These are phyloP conservation scores for Azorinus chamasolen DNA, from an alignment of 2,888 invertebrate species.

Conservation along the genomic window DNA sequence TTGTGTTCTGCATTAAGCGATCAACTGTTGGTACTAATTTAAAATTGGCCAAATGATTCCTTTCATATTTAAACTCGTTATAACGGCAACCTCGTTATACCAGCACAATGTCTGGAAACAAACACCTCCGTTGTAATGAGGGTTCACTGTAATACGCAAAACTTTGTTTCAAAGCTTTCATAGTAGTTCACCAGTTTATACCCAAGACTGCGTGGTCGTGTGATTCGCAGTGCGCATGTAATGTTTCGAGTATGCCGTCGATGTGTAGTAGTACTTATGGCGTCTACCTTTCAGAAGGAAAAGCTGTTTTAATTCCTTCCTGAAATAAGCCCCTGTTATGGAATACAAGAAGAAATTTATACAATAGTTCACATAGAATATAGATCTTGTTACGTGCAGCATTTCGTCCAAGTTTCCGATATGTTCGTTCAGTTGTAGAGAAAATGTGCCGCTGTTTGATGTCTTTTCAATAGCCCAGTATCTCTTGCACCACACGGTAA, in stretches of 20 bases:
- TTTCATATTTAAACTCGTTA: no score
- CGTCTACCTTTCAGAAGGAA: slow-evolving; percentile 69
- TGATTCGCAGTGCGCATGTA: slow-evolving; percentile 56
- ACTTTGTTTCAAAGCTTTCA: no score
- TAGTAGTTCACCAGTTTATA: no score
- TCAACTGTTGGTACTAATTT: no score
- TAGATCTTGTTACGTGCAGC: slow-evolving; percentile 74
- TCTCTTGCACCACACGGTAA: slow-evolving; percentile 80
- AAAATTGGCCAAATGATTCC: no score
- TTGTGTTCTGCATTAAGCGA: no score
- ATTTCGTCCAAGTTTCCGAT: slow-evolving; percentile 57
- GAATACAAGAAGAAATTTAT: slow-evolving; percentile 83
- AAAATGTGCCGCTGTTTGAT: no score
- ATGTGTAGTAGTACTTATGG: slow-evolving; percentile 62
- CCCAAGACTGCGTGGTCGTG: slow-evolving; percentile 73
- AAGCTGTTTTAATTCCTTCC: slow-evolving; percentile 77
- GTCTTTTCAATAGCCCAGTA: slow-evolving; percentile 49
- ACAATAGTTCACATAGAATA: slow-evolving; percentile 82
- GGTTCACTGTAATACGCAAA: no score
- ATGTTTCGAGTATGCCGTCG: slow-evolving; percentile 55
- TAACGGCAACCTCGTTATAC: no score
- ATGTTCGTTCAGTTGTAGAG: slow-evolving; percentile 27
- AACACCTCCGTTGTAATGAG: no score
- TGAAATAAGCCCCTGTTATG: slow-evolving; percentile 81
- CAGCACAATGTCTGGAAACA: no score